Conservation (phyloP, 1,140 invertebrate species). For the Aphaenogaster floridana region DNA sequence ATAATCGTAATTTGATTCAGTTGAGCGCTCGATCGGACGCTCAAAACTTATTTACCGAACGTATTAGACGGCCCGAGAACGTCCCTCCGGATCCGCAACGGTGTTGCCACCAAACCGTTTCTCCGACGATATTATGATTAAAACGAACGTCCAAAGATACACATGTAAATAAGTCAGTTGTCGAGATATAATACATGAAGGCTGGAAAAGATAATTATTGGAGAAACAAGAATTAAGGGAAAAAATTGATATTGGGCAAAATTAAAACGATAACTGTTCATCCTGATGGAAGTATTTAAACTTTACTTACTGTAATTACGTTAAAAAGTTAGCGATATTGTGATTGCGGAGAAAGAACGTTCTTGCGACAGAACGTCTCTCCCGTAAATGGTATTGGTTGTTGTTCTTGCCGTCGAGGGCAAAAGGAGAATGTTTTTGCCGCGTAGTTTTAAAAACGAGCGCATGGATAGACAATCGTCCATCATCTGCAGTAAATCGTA, state of each 20-base stretch:
- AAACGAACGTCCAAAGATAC: not conserved
- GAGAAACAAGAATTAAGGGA: not conserved
- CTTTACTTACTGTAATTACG: not conserved
- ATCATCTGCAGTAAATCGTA: slow-evolving; percentile 37
- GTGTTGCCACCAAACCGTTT: not conserved
- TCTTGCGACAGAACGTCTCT: not conserved
- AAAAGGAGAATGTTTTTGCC: slow-evolving; percentile 12
- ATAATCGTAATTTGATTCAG: slow-evolving; percentile 71
- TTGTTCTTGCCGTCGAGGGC: not conserved
- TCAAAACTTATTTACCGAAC: slow-evolving; percentile 58
- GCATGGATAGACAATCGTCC: slow-evolving; percentile 28
- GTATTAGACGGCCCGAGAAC: not conserved
- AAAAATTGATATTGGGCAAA: not conserved
- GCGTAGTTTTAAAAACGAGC: slow-evolving; percentile 37
- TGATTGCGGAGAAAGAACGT: not conserved
- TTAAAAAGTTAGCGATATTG: slow-evolving; percentile 29
- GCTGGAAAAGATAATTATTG: not conserved
- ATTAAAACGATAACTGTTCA: not conserved
- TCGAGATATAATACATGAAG: not conserved
- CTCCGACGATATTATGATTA: not conserved
- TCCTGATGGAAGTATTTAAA: not conserved
- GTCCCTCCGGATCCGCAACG: not conserved
- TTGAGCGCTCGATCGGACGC: slow-evolving; percentile 37
- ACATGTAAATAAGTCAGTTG: not conserved
- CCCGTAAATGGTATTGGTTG: slow-evolving; percentile 11